Base-by-base conservation (phyloP, 2,888 invertebrate genomes). In the Papilio gigon region DNA sequence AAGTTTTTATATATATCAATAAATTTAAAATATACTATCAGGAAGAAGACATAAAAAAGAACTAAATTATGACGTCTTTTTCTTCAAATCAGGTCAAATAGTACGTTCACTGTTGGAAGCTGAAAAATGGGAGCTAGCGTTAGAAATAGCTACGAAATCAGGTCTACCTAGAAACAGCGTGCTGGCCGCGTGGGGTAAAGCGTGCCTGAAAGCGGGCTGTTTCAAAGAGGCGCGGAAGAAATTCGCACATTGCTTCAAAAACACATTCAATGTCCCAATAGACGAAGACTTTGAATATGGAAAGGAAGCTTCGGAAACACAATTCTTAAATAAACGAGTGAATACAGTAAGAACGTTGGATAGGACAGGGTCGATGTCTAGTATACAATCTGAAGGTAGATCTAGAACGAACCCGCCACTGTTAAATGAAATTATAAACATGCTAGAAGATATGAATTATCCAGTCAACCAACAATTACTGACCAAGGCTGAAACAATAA, bases 101-200 rank as follows among this genome's bases (percentile, higher is more conserved):
- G 88, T 96, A 53, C 93, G 97, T 69, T 94, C 95, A 56, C 87
- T 98, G 4, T 92, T 98, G n/a, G 95, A 96, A 84, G 94, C 95
- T 0, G 98, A 98, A 80, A 95, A 97, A 80, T 97, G 97, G 96
- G 93, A 95, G 69, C 84, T 98, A 50, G 98, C 96, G 0, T 80
- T 96, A 66, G 96, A 96, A 79, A 95, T 98, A 53, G 97, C 97
- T 1, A 96, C 97, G 0, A 98, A 98, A 87, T 95, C 95, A 70
- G 97, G 97, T 0, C 88, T 97, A 20, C 95, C 97, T 20, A 93
- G 95, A 8, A 93, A 94, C 77, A 95, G 96, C 47, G 97, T 98
- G 0, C 95, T 98, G 93, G 96, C 96, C 0, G 96, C 97, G 0
- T 97, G 98, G 96, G 98, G 98, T 0, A 95, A 97, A 79, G 95